Conservation (phyloP, 2,888 invertebrate species). For the Coremacera marginata region DNA sequence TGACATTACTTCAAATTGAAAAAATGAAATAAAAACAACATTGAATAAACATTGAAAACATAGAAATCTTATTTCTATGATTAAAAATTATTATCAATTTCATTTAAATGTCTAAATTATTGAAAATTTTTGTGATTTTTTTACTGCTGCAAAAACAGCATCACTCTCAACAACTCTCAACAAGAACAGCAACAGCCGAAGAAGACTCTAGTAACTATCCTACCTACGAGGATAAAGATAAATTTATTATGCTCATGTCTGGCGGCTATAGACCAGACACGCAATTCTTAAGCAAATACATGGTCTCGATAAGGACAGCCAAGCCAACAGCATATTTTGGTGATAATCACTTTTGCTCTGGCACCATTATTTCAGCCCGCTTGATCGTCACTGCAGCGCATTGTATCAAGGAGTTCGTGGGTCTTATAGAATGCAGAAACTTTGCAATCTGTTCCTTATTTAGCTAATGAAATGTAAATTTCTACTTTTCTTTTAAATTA, state of each 20-base stretch:
- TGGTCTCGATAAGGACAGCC: conserved; percentile 49
- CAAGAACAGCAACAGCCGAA: neutral
- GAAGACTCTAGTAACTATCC: neutral
- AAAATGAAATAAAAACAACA: too few relatives aligned
- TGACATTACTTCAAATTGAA: too few relatives aligned
- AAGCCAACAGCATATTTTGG: conserved; percentile 43
- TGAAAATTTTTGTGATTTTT: neutral
- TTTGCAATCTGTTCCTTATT: neutral
- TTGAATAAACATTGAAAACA: too few relatives aligned
- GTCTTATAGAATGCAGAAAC: neutral
- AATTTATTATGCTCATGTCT: conserved; percentile 26
- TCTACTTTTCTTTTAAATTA: neutral
- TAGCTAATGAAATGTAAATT: too few relatives aligned
- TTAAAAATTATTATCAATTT: too few relatives aligned
- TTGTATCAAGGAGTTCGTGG: conserved; percentile 46
- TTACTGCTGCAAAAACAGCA: neutral
- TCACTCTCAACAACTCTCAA: neutral
- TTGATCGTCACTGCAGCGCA: conserved; percentile 49
- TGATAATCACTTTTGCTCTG: conserved; percentile 53
- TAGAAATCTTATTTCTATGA: too few relatives aligned
- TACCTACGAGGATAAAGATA: neutral
- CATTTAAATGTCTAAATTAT: neutral
- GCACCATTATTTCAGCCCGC: conserved; percentile 42
- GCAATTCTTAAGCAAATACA: conserved; percentile 24
- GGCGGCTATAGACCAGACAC: conserved; percentile 41